Evolutionary conservation across 2,797 vertebrate species (phyloP), one percentile per base, ranked within the genome.

Genomic region (Gephyroberyx darwinii): DNA sequence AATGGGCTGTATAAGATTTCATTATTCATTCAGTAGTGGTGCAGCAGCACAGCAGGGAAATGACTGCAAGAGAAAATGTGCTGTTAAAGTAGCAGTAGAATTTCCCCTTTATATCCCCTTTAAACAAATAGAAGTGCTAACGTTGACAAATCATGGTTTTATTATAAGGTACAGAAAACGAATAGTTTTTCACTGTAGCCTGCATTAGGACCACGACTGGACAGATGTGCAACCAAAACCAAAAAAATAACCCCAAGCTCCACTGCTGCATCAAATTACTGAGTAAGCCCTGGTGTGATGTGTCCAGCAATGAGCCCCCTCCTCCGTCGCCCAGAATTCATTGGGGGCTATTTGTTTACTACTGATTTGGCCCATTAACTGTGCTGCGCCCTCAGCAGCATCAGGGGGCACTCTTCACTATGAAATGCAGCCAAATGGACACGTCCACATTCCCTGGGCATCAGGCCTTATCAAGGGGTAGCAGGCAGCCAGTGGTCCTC

Each of bases 371-470:
- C 69, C 26, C 47, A 31, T 63, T 9, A 12, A 8, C 66, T 85
- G 87, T 53, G 71, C 58, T 73, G 71, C 4, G 10, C 37, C 48
- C 50, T 54, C 22, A 13, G 2, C 37, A 22, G 6, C 91, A 90
- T 77, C 69, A 89, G 90, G 83, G 88, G 91, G 86, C 89, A 78
- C 74, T 90, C 55, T 87, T 90, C 60, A 41, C 87, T 66, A 60
- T 69, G 51, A 63, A 85, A 89, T 83, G 41, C 50, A 7, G 2
- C 56, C 65, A 68, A 41, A 55, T 65, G 72, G 80, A 10, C 8
- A 7, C 20, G 57, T 83, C 78, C 80, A 48, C 67, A 53, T 48
- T 68, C 84, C 72, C 65, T 43, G 60, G 86, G 84, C 84, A 60
- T 35, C 41, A 56, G 80, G 69, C 76, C 89, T 91, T 92, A 91